These are phyloP conservation scores for Petrolisthes manimaculis DNA, from an alignment of 2,888 invertebrate species.

Conservation along the genomic window DNA sequence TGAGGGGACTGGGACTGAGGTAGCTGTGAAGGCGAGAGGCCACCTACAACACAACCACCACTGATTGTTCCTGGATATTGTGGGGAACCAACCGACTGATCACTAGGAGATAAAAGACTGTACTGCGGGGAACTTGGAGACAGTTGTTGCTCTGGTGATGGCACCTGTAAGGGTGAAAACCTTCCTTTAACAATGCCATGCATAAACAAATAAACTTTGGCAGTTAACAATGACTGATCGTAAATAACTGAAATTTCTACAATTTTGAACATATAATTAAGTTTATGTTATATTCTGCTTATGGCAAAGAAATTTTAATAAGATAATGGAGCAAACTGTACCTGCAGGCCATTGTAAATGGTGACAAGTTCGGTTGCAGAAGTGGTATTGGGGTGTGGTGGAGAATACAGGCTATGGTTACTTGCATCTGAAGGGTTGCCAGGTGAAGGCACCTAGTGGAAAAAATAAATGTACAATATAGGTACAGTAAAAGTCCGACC, in stretches of 20 bases:
- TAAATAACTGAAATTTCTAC: background rate
- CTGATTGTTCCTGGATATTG: constrained; percentile 33
- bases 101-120: constrained; percentile 42
- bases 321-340: background rate
- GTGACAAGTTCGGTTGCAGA: constrained; percentile 24
- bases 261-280: background rate
- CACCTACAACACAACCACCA: constrained; percentile 20
- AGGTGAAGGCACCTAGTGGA: constrained; percentile 62
- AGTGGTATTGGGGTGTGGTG: constrained; percentile 47
- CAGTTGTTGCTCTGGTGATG: constrained; percentile 44
- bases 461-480: background rate
- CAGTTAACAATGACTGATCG: background rate
- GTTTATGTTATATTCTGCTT: background rate
- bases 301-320: background rate
- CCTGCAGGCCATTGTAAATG: constrained; percentile 42
- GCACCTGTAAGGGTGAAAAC: constrained; percentile 23
- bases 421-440: constrained; percentile 48
- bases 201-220: background rate
- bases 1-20: constrained; percentile 20
- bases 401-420: constrained; percentile 54
- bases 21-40: constrained; percentile 23
- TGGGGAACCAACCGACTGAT: constrained; percentile 46
- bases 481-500: no score
- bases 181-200: background rate
- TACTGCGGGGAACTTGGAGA: constrained; percentile 49